phyloP scores from a whole-genome alignment of 2,113 vertebrate genomes.

The Isurus oxyrinchus region DNA sequence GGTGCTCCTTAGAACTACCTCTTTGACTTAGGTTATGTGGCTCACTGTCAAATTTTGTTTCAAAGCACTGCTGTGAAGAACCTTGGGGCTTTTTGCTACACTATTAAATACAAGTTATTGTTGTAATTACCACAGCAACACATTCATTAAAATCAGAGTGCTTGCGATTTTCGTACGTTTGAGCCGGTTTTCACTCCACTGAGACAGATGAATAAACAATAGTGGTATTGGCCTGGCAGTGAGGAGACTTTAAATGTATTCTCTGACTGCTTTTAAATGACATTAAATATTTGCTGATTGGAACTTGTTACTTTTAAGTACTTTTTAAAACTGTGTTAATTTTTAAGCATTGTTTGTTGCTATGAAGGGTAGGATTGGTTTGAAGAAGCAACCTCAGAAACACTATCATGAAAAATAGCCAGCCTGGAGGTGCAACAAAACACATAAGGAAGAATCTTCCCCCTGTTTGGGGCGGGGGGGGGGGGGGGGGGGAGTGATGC shows the following conservation, averaged over 20 bases:
- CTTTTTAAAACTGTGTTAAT: neutral
- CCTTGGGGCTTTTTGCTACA: neutral
- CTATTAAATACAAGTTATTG: neutral
- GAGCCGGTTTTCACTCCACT: neutral
- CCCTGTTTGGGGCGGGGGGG: too few species aligned
- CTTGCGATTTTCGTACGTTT: neutral
- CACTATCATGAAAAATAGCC: neutral
- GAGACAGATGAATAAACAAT: neutral
- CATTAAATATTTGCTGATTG: neutral
- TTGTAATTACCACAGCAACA: neutral
- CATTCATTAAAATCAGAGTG: neutral
- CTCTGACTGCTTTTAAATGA: neutral
- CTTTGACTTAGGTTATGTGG: neutral
- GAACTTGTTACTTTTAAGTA: neutral
- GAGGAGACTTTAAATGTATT: neutral
- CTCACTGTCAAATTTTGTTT: neutral
- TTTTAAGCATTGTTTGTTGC: neutral
- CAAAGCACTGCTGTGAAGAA: neutral
- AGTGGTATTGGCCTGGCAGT: neutral
- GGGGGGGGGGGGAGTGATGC: too few species aligned
- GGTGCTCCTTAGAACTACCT: neutral
- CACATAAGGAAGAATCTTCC: too few species aligned
- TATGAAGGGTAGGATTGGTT: neutral
- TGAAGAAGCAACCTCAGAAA: neutral
- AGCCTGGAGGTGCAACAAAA: neutral